These are phyloP conservation scores for Eledone cirrhosa DNA, from an alignment of 2,888 invertebrate species.

Conservation along the genomic window DNA sequence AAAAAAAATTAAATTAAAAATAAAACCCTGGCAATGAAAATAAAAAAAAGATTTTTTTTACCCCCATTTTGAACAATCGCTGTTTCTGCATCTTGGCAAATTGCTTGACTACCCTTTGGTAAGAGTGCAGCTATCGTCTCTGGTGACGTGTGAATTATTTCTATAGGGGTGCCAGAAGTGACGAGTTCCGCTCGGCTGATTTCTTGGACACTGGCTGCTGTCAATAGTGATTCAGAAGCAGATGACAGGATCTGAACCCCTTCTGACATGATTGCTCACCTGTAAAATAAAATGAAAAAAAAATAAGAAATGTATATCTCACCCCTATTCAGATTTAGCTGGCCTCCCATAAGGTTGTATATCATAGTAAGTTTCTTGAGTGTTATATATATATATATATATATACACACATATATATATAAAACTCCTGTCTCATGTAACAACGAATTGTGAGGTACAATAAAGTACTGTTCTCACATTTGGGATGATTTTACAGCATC, in stretches of 20 bases:
- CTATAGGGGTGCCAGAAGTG: neutral
- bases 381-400: no score
- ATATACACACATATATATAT: no score
- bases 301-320: no score
- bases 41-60: neutral
- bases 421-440: no score
- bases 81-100: conserved; percentile 1
- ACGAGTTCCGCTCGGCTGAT: neutral
- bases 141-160: conserved; percentile 2
- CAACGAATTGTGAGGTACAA: no score
- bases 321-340: no score
- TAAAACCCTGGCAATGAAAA: no score
- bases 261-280: conserved; percentile 16
- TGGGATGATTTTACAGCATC: no score
- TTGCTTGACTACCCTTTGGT: neutral
- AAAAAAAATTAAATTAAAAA: no score
- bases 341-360: no score
- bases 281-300: neutral
- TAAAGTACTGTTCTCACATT: no score
- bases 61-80: neutral
- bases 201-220: conserved; percentile 11
- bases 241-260: conserved; percentile 11
- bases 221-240: neutral
- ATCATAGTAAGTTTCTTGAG: no score
- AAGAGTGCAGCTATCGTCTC: conserved; percentile 8